Conservation (phyloP, 2,113 vertebrate genomes). For the Ceyx cyanopectus region DNA sequence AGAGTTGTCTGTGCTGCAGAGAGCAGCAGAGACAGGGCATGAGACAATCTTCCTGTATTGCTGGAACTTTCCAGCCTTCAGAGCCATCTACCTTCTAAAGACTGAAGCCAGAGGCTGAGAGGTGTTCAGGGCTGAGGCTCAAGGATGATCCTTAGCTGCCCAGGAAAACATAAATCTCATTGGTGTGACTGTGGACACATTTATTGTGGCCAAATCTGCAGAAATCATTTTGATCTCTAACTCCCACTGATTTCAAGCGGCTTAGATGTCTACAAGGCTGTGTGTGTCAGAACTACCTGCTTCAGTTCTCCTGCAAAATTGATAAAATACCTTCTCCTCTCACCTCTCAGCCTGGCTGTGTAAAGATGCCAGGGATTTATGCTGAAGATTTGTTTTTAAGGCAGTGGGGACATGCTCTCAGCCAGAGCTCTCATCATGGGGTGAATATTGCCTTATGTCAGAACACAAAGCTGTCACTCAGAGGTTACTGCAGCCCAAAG, state of each 20-base stretch:
- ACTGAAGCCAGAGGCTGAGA: neutral
- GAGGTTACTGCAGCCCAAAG: neutral
- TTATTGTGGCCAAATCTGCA: neutral
- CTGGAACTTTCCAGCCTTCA: neutral
- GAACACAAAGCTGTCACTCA: neutral
- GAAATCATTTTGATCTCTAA: neutral
- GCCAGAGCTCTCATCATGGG: neutral
- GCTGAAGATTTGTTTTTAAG: neutral
- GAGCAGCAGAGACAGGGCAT: neutral
- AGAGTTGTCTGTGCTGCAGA: neutral
- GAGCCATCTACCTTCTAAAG: neutral
- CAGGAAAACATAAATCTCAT: neutral
- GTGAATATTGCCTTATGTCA: neutral
- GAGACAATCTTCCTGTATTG: neutral
- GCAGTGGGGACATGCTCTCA: neutral
- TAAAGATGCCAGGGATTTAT: neutral
- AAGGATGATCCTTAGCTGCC: neutral
- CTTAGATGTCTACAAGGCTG: neutral
- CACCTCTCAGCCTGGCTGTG: neutral
- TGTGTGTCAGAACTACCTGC: neutral
- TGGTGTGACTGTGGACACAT: neutral
- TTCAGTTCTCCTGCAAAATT: neutral
- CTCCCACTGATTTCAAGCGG: neutral
- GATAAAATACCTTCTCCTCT: neutral
- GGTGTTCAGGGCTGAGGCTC: neutral